A percentile compares a stretch with the other conserved stretches of the same genome.
Conservation (phyloP, 2,888 invertebrate species). For the Xanthorhoe spadicearia region DNA sequence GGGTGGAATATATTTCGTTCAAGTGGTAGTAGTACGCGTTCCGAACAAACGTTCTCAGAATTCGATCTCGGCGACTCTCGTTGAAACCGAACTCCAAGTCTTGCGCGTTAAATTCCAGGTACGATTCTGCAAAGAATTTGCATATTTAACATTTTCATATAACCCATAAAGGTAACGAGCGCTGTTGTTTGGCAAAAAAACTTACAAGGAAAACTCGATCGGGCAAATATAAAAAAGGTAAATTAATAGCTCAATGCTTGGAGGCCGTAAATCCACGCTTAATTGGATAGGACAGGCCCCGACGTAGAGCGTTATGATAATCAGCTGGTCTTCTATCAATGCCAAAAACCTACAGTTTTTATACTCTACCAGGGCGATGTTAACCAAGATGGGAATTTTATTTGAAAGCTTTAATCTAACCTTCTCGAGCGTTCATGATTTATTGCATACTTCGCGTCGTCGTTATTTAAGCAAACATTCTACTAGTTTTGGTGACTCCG, state of each 20-base stretch:
- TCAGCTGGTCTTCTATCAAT: slow-evolving; percentile 44
- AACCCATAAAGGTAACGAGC: slow-evolving; percentile 42
- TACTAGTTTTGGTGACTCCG: slow-evolving; percentile 28
- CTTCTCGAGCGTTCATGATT: slow-evolving; percentile 34
- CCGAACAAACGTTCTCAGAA: slow-evolving; percentile 95
- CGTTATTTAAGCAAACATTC: slow-evolving; percentile 31
- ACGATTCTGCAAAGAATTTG: slow-evolving; percentile 88
- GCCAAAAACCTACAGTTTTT: slow-evolving; percentile 41
- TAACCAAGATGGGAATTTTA: slow-evolving; percentile 35
- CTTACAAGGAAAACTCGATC: slow-evolving; percentile 38
- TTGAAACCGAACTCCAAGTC: slow-evolving; percentile 96
- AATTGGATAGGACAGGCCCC: slow-evolving; percentile 49
- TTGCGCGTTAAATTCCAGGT: slow-evolving; percentile 92
- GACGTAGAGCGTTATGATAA: slow-evolving; percentile 44
- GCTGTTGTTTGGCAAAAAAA: slow-evolving; percentile 40
- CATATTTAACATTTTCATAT: slow-evolving; percentile 60
- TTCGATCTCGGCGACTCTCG: slow-evolving; percentile 93
- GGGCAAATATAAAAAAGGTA: slow-evolving; percentile 43
- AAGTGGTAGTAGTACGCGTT: slow-evolving; percentile 98
- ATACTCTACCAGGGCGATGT: slow-evolving; percentile 20
- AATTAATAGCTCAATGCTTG: slow-evolving; percentile 52
- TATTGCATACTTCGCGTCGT: slow-evolving; percentile 31
- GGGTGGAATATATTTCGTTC: slow-evolving; percentile 96
- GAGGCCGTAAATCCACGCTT: slow-evolving; percentile 50
- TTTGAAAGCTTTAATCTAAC: slow-evolving; percentile 33